These are phyloP conservation scores for Maniola hyperantus DNA, from an alignment of 2,888 invertebrate species.

Conservation along the genomic window DNA sequence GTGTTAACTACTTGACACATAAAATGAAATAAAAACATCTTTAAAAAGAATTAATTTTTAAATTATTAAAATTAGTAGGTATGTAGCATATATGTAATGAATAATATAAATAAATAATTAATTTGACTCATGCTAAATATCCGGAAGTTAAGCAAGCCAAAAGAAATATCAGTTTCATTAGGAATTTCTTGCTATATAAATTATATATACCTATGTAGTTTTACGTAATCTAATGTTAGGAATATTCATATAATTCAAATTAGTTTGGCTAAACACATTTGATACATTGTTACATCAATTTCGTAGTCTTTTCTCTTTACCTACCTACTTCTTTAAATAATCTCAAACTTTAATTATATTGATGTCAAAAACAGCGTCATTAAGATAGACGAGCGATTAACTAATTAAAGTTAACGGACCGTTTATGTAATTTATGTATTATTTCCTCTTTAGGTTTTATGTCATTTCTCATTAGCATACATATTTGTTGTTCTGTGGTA, in stretches of 20 bases:
- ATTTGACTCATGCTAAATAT: not conserved
- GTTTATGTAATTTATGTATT: conserved; percentile 1
- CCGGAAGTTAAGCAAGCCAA: not conserved
- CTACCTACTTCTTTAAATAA: too few species aligned
- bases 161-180: not conserved
- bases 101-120: not conserved
- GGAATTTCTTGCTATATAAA: not conserved
- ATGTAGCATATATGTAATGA: too few species aligned
- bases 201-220: not conserved
- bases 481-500: not conserved
- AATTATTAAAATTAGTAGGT: too few species aligned
- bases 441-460: not conserved
- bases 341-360: not conserved
- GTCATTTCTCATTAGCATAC: conserved; percentile 11
- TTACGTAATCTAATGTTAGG: not conserved
- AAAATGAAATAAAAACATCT: too few species aligned
- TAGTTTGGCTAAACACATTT: not conserved
- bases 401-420: conserved; percentile 9
- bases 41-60: too few species aligned
- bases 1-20: too few species aligned
- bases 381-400: not conserved
- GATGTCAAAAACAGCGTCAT: not conserved
- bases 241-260: conserved; percentile 7
- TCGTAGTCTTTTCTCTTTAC: not conserved
- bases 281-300: not conserved